Evolutionary conservation across 2,888 invertebrate species (phyloP).

Genomic region (Stomorhina lunata): DNA sequence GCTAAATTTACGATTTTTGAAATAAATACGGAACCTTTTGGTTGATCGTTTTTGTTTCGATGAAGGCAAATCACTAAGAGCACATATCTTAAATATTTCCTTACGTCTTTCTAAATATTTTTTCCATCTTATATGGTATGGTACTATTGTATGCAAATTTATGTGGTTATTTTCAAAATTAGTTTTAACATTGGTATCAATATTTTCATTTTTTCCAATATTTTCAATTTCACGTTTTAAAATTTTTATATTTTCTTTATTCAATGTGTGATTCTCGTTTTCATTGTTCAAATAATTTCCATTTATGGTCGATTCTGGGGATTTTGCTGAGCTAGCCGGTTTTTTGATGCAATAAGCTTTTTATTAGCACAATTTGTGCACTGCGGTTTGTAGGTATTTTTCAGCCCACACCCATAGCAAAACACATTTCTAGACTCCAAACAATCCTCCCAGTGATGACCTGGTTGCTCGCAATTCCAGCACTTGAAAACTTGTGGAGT

Average conservation of each 20-base stretch:
- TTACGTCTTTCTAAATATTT: neutral
- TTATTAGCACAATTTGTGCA: neutral
- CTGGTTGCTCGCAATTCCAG: conserved; percentile 30
- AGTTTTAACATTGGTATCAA: no score
- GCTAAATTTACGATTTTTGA: neutral
- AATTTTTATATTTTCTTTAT: neutral
- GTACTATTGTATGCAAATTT: neutral
- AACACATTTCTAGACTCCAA: neutral
- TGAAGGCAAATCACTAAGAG: neutral
- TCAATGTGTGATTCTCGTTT: neutral
- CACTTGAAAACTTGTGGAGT: neutral
- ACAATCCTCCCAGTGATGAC: conserved; percentile 26
- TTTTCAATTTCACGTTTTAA: neutral
- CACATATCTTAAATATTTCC: neutral
- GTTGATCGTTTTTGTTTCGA: conserved; percentile 23
- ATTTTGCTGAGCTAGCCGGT: neutral
- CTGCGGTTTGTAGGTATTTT: conserved; percentile 8
- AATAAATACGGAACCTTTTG: neutral
- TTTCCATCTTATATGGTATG: neutral
- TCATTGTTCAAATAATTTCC: no score
- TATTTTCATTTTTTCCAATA: neutral
- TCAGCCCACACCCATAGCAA: conserved; percentile 28
- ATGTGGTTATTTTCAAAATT: neutral
- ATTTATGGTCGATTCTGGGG: neutral
- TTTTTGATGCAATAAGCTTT: conserved; percentile 2